Percentiles rank a stretch among this genome's conserved stretches.
phyloP scores from a whole-genome alignment of 2,113 vertebrate species.

The Dasyprocta punctata region DNA sequence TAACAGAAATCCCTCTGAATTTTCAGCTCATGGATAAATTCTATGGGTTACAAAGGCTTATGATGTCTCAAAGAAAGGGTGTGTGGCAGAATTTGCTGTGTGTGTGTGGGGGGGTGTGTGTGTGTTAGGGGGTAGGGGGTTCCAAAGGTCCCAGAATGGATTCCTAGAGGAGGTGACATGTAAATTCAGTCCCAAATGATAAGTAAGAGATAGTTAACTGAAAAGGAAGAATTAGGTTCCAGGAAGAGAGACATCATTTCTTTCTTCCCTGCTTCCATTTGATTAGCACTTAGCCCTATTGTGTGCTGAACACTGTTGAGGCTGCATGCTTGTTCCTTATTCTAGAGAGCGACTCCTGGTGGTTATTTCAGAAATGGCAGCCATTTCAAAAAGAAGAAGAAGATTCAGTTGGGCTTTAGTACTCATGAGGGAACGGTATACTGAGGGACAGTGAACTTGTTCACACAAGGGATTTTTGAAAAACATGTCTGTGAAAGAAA shows the following conservation, averaged over 20 bases:
- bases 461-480: background rate
- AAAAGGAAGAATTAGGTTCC: background rate
- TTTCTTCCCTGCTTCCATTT: background rate
- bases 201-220: background rate
- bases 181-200: background rate
- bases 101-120: background rate
- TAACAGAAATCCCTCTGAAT: background rate
- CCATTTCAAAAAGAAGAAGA: background rate
- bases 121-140: background rate
- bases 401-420: fast-evolving
- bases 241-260: background rate
- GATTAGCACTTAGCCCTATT: background rate
- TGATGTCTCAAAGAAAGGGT: background rate
- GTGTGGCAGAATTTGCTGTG: background rate
- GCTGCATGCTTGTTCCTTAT: background rate
- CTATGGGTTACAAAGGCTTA: background rate
- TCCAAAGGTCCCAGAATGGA: background rate
- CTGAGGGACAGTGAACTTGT: background rate
- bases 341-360: slow-evolving; percentile 1
- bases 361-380: background rate
- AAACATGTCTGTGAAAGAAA: background rate
- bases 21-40: background rate
- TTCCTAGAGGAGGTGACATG: background rate
- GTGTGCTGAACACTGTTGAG: background rate
- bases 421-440: background rate